Evolutionary conservation across 2,888 invertebrate species (phyloP), one percentile per base, ranked within the genome.

Genomic region (Meta bourneti): DNA sequence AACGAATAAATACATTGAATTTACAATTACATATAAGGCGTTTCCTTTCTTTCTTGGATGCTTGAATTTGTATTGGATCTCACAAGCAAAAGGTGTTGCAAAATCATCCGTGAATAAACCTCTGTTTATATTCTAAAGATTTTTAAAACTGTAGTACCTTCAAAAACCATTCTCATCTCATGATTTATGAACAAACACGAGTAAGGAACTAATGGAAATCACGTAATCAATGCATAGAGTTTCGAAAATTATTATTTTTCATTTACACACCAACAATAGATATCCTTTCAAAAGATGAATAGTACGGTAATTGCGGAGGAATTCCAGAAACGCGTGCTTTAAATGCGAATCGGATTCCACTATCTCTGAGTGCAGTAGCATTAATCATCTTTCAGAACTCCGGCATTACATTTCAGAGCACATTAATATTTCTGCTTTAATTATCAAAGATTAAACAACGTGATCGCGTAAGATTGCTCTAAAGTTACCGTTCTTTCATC

Each of bases 351-450:
- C 52, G n/a, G 52, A 84, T 54, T 83, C 71, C 52, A 19, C 72
- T 20, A 54, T 52, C 52, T 52, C 20, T 13, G 34, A 72, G 19
- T 48, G 78, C 52, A 77, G 71, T 72, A 74, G 19, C 75, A 81
- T 71, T 84, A 84, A 84, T 84, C 84, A 72, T 34, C 61, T 75
- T 74, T 34, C n/a, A 84, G 61, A 61, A 74, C 74, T 84, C 54
- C 51, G 6, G 48, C 71, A 20, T 83, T 69, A 6, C 9, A 11
- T 74, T 52, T 84, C 61, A 34, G 16, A 61, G n/a, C 11, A n/a
- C 87, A 72, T 87, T 79, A 20, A 87, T 79, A 79, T 79, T 87
- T 78, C 87, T 20, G 52, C 52, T 87, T 87, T 84, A 87, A 87
- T 87, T 87, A 74, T 34, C 54, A 34, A 52, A 87, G 79, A 87